Percentiles rank a stretch among this genome's conserved stretches.
These are phyloP conservation scores for Agrochola litura DNA, from an alignment of 2,888 invertebrate genomes.

Conservation along the genomic window DNA sequence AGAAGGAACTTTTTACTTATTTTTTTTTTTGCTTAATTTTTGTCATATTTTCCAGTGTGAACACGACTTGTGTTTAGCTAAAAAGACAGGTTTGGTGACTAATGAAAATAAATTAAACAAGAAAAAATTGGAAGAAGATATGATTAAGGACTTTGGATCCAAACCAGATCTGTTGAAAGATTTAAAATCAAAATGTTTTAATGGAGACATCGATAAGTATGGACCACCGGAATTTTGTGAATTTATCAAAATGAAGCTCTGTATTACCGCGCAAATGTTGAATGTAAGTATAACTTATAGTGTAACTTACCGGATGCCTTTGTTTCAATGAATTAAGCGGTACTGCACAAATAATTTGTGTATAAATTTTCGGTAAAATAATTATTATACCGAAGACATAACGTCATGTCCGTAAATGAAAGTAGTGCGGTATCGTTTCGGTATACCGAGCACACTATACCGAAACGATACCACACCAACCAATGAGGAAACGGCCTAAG, in stretches of 20 bases:
- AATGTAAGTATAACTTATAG: slow-evolving; percentile 31
- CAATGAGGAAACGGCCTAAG: too few species aligned
- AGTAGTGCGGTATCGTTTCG: too few species aligned
- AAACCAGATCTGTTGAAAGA: slow-evolving; percentile 13
- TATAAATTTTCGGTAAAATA: too few species aligned
- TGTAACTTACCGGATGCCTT: too few species aligned
- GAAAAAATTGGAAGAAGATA: slow-evolving; percentile 36
- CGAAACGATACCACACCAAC: too few species aligned
- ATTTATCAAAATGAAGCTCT: slow-evolving; percentile 29
- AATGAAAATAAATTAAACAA: slow-evolving; percentile 68
- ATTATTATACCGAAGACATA: too few species aligned
- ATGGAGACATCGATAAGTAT: slow-evolving; percentile 26
- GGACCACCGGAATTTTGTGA: slow-evolving; percentile 44
- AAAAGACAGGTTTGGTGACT: slow-evolving; percentile 63
- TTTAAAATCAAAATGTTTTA: slow-evolving; percentile 29
- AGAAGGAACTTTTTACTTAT: too few species aligned
- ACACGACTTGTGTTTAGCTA: slow-evolving; percentile 66
- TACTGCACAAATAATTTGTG: too few species aligned
- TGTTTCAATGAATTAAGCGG: too few species aligned
- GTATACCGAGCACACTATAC: too few species aligned
- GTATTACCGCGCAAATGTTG: slow-evolving; percentile 20
- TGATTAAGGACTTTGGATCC: slow-evolving; percentile 43
- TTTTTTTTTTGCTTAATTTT: not conserved
- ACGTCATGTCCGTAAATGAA: too few species aligned
- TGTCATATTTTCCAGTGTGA: slow-evolving; percentile 68